Conservation (phyloP, 2,888 invertebrate species). For the Ormyrus thymus region DNA sequence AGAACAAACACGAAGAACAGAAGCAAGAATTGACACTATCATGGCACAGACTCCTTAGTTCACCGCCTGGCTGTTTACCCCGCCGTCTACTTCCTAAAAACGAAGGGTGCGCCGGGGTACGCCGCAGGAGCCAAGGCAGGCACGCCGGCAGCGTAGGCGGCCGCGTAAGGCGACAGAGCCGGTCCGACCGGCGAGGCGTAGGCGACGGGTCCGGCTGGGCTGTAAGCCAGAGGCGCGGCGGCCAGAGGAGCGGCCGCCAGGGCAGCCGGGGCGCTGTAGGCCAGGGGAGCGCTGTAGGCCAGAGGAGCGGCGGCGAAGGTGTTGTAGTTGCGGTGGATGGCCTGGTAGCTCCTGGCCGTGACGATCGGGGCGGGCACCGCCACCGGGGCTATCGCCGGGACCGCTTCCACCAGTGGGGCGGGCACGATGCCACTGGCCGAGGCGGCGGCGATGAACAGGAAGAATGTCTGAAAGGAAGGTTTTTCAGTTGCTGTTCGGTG, state of each 20-base stretch:
- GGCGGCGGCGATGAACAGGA: constrained; percentile 73
- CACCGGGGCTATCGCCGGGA: constrained; percentile 60
- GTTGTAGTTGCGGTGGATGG: constrained; percentile 80
- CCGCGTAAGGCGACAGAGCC: constrained; percentile 75
- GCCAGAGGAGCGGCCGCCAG: constrained; percentile 55
- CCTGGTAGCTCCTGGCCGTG: constrained; percentile 82
- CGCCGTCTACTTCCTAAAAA: constrained; percentile 57
- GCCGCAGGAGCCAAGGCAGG: constrained; percentile 40
- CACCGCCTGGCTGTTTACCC: background rate
- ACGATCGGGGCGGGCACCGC: constrained; percentile 76
- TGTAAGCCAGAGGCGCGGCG: constrained; percentile 65
- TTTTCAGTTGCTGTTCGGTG: no score
- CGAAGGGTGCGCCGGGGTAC: constrained; percentile 51
- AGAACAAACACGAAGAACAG: background rate
- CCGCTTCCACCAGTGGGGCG: constrained; percentile 64
- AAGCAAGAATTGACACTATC: constrained; percentile 16
- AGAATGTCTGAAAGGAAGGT: constrained; percentile 66
- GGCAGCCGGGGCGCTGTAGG: constrained; percentile 76
- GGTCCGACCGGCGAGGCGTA: constrained; percentile 67
- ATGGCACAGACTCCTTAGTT: background rate
- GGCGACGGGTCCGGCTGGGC: constrained; percentile 52
- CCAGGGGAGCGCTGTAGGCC: constrained; percentile 76
- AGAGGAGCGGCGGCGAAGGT: constrained; percentile 77
- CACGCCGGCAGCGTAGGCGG: constrained; percentile 62
- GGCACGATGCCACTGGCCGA: constrained; percentile 69